phyloP scores from a whole-genome alignment of 2,888 invertebrate species.

The Deilephila porcellus region DNA sequence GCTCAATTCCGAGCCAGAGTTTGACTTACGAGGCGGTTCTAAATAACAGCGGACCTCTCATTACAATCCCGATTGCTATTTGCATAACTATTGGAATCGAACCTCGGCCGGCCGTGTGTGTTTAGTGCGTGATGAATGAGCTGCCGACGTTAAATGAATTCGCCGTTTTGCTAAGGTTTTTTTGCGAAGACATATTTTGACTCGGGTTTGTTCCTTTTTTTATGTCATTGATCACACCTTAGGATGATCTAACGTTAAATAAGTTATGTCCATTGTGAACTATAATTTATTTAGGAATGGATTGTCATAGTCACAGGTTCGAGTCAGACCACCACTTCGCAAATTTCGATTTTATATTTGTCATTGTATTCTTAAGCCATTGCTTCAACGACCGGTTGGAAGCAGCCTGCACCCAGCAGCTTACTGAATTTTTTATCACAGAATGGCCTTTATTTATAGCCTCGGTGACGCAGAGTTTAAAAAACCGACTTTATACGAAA shows the following conservation, averaged over 20 bases:
- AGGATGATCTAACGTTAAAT: background rate
- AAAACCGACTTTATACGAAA: no score
- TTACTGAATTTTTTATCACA: no score
- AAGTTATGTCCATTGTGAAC: background rate
- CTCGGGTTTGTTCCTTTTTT: slow-evolving; percentile 9
- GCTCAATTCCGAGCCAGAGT: slow-evolving; percentile 73
- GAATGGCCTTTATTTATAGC: no score
- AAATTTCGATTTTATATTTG: no score
- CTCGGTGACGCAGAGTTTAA: no score
- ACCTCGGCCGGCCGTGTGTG: slow-evolving; percentile 73
- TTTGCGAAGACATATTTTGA: slow-evolving; percentile 34
- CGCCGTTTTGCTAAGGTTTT: slow-evolving; percentile 52
- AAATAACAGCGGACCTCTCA: slow-evolving; percentile 83
- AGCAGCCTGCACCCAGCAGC: no score
- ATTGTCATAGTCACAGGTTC: no score
- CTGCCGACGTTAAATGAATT: slow-evolving; percentile 74
- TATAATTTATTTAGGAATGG: background rate
- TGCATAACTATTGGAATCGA: slow-evolving; percentile 85
- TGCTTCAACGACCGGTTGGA: no score
- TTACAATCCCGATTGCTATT: slow-evolving; percentile 80
- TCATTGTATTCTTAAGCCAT: no score
- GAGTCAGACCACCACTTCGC: no score
- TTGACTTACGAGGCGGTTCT: slow-evolving; percentile 82
- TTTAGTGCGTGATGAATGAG: slow-evolving; percentile 78
- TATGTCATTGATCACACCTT: slow-evolving; percentile 25